phyloP scores from a whole-genome alignment of 2,888 invertebrate species.

The Morpho achilles region DNA sequence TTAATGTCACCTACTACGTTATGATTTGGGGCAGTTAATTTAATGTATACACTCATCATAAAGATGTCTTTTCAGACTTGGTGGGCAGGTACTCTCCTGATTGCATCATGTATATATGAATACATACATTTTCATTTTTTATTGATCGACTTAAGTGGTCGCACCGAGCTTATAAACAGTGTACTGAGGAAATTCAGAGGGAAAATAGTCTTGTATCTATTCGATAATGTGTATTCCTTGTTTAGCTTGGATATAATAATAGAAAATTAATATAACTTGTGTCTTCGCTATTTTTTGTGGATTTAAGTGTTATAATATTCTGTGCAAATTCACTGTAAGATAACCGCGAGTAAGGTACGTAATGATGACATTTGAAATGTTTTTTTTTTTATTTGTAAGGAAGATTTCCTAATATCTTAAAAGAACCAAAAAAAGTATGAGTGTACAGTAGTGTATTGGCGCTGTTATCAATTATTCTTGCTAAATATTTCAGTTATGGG shows the following conservation, averaged over 20 bases:
- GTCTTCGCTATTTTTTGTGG: too few species aligned
- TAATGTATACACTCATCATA: slow-evolving; percentile 31
- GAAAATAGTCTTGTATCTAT: slow-evolving; percentile 23
- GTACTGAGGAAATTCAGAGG: slow-evolving; percentile 32
- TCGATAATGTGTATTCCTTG: slow-evolving; percentile 17
- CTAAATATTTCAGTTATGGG: too few species aligned
- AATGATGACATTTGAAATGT: too few species aligned
- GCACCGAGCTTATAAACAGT: slow-evolving; percentile 40
- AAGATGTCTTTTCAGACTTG: slow-evolving; percentile 43
- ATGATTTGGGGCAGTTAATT: slow-evolving; percentile 2
- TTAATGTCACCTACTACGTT: background rate
- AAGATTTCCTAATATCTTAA: too few species aligned
- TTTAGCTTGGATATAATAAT: background rate
- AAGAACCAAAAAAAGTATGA: too few species aligned
- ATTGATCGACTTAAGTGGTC: slow-evolving; percentile 40
- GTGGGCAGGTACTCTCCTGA: slow-evolving; percentile 26
- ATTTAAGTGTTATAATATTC: too few species aligned
- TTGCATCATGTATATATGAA: slow-evolving; percentile 36
- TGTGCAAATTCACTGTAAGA: too few species aligned
- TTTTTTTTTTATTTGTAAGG: too few species aligned
- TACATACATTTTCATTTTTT: slow-evolving; percentile 45
- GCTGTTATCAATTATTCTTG: too few species aligned
- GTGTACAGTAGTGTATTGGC: too few species aligned
- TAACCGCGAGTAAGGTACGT: too few species aligned
- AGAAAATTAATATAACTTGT: too few species aligned